A percentile compares a stretch with the other conserved stretches of the same genome.
Conservation (phyloP, 1,140 invertebrate species). For the Pachypeltis micranthus region DNA sequence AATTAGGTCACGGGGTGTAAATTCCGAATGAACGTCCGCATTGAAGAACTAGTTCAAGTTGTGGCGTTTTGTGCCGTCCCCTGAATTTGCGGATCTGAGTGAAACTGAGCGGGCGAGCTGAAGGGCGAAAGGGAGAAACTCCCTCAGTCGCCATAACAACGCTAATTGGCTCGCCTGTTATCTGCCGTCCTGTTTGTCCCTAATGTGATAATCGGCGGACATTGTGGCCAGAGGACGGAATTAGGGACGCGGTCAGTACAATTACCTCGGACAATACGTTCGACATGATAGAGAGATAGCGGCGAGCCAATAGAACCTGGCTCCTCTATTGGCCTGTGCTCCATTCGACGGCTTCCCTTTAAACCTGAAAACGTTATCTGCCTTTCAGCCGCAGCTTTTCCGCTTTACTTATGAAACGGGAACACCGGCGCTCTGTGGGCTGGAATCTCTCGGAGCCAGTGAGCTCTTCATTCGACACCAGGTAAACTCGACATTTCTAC, state of each 20-base stretch:
- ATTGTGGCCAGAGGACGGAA: conserved; percentile 1
- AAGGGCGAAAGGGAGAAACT: neutral
- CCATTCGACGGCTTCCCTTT: neutral
- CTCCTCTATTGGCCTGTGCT: neutral
- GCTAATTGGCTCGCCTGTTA: conserved; percentile 7
- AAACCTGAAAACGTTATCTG: neutral
- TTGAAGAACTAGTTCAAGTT: no score
- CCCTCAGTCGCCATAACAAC: conserved; percentile 9
- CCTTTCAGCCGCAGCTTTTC: no score
- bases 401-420: no score
- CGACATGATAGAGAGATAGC: neutral
- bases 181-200: neutral
- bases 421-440: no score
- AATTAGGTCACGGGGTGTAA: no score
- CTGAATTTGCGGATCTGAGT: no score
- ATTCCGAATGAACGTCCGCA: no score
- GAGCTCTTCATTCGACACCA: no score
- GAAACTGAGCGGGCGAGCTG: neutral
- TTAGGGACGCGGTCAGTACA: conserved; percentile 3
- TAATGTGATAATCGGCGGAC: conserved; percentile 9
- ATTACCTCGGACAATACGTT: conserved; percentile 1
- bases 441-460: no score
- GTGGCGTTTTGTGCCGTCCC: no score
- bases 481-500: no score
- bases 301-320: neutral